A percentile compares a stretch with the other conserved stretches of the same genome.
Conservation (phyloP, 2,888 invertebrate species). For the Patella depressa region DNA sequence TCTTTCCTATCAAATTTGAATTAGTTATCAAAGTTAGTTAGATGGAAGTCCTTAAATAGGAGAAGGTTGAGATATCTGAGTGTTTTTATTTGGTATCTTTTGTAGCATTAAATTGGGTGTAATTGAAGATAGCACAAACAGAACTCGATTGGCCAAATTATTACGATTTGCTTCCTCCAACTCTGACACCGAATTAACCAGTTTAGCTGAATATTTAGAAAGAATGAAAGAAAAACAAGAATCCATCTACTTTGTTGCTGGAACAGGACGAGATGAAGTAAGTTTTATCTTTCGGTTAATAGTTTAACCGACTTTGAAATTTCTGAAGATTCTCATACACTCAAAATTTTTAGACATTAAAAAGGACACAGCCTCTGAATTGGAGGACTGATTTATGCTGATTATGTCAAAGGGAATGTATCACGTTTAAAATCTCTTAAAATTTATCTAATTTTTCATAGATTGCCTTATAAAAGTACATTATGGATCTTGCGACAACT, state of each 20-base stretch:
- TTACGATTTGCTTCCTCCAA: constrained; percentile 88
- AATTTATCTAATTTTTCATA: too few relatives aligned
- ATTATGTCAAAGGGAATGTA: too few relatives aligned
- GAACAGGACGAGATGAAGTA: constrained; percentile 84
- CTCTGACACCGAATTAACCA: constrained; percentile 77
- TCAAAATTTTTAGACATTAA: too few relatives aligned
- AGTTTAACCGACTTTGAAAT: too few relatives aligned
- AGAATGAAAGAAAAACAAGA: constrained; percentile 97
- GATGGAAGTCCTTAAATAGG: not conserved
- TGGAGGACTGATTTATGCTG: too few relatives aligned
- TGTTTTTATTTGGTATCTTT: constrained; percentile 30
- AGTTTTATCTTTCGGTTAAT: not conserved
- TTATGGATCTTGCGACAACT: too few relatives aligned
- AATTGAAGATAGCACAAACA: constrained; percentile 97
- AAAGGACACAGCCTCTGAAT: too few relatives aligned
- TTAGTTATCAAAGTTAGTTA: not conserved
- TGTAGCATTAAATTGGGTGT: constrained; percentile 91
- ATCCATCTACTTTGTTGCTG: constrained; percentile 96
- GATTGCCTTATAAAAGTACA: too few relatives aligned
- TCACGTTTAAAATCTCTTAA: too few relatives aligned
- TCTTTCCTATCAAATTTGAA: not conserved
- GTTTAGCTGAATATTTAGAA: constrained; percentile 88
- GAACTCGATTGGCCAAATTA: constrained; percentile 94
- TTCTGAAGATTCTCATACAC: too few relatives aligned
- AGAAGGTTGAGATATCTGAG: not conserved